Percentiles rank a stretch among this genome's conserved stretches.
Conservation (phyloP, 2,888 invertebrate species). For the Cryptophagus acutangulus region DNA sequence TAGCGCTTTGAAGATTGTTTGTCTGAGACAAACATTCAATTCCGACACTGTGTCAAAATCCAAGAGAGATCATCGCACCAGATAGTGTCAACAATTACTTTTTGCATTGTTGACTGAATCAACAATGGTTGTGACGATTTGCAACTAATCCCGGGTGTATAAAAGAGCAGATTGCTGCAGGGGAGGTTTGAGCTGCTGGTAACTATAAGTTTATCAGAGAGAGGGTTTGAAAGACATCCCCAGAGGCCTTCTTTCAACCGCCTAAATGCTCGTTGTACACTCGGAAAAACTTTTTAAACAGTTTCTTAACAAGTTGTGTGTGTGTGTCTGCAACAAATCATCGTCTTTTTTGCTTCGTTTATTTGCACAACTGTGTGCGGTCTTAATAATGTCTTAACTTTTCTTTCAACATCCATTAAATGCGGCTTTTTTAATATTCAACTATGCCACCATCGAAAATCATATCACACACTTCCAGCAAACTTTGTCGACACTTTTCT, state of each 20-base stretch:
- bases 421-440: no score
- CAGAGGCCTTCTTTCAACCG: slow-evolving; percentile 10
- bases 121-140: slow-evolving; percentile 6
- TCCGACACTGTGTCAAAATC: no score
- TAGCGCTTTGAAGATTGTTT: no score
- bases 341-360: slow-evolving; percentile 16
- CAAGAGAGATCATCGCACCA: neutral
- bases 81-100: slow-evolving; percentile 2
- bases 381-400: no score
- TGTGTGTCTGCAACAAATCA: slow-evolving; percentile 23
- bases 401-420: no score
- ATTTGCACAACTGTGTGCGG: slow-evolving; percentile 8
- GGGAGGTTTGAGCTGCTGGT: neutral
- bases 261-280: slow-evolving; percentile 13
- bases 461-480: no score
- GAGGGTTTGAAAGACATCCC: slow-evolving; percentile 12
- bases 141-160: slow-evolving; percentile 5
- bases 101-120: slow-evolving; percentile 7
- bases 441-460: no score
- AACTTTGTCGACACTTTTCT: no score
- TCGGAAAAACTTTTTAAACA: slow-evolving; percentile 18
- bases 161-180: slow-evolving; percentile 7
- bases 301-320: slow-evolving; percentile 18
- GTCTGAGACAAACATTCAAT: no score
- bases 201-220: slow-evolving; percentile 13